Conservation (phyloP, 2,113 vertebrate genomes). For the Hiodon tergisus region DNA sequence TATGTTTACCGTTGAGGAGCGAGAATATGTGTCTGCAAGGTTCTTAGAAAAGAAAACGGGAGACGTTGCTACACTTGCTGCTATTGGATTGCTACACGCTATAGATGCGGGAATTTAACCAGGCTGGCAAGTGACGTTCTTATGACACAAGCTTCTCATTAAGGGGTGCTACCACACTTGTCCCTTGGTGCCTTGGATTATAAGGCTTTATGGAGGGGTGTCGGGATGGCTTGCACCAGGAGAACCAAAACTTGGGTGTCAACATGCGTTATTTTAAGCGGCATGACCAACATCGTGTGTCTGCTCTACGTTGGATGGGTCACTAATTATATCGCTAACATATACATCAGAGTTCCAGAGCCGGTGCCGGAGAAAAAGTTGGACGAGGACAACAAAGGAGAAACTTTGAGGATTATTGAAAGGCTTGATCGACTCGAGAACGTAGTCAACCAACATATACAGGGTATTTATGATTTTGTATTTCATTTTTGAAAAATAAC, state of each 20-base stretch:
- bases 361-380: constrained; percentile 83
- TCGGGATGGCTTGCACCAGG: constrained; percentile 95
- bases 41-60: not conserved
- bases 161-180: constrained; percentile 36
- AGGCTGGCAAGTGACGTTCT: constrained; percentile 7
- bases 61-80: constrained; percentile 1
- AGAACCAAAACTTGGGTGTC: constrained; percentile 99
- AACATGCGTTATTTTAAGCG: constrained; percentile 96
- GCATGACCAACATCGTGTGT: constrained; percentile 96
- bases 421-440: constrained; percentile 91
- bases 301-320: constrained; percentile 97
- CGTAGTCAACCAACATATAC: constrained; percentile 96
- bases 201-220: constrained; percentile 81
- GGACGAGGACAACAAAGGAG: constrained; percentile 83
- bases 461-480: constrained; percentile 67
- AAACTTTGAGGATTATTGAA: constrained; percentile 91
- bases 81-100: not conserved
- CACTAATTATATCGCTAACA: constrained; percentile 93
- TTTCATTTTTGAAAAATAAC: too few relatives aligned
- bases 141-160: not conserved
- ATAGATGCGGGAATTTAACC: not conserved
- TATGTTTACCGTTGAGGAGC: not conserved
- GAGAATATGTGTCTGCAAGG: not conserved
- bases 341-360: constrained; percentile 88
- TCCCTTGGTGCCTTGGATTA: constrained; percentile 49